Evolutionary conservation across 2,888 invertebrate genomes (phyloP), one percentile per base, ranked within the genome.

Genomic region (Oxystoma pomonae): DNA sequence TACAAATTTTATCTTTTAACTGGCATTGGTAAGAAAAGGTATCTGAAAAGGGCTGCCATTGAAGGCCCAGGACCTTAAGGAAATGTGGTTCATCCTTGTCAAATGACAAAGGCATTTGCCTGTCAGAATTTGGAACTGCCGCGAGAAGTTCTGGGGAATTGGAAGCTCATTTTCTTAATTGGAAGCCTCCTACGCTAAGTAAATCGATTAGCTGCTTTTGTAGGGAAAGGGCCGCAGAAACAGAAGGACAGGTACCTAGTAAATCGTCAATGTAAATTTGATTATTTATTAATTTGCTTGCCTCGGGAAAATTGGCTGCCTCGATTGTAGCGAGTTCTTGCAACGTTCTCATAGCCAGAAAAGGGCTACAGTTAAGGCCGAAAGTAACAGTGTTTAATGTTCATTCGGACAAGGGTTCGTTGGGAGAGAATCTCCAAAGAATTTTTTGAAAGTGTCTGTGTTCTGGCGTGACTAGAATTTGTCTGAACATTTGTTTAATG

Each of bases 401-500:
- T 12, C 20, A 62, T 62, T 62, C 58, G 9, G n/a, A 35, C 21
- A 62, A 20, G n/a, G 58, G 58, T n/a, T 62, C 22, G 7, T 20
- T 16, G 16, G 62, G 53, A 5, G 59, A 62, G 35, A 62, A 62
- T 22, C 59, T 20, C 62, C 58, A 62, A 16, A 62, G 35, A 56
- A 62, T 62, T 58, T 35, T 52, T 21, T 62, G 62, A 62, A 53
- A 62, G 19, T 62, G 1, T 20, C 55, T 21, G 20, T 59, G 59
- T 53, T 12, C 1, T 18, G 56, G 50, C 16, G 18, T 16, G n/a
- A 61, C 7, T 18, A 50, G 21, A 52, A 61, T 16, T 60, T 62
- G 53, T 9, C 52, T 20, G 35, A 52, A 62, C 63, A 62, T 62
- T 22, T 59, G 50, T 58, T 62, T 62, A 17, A 62, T 62, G 20